Conservation (phyloP, 2,797 vertebrate genomes). For the Coregonus sp. region DNA sequence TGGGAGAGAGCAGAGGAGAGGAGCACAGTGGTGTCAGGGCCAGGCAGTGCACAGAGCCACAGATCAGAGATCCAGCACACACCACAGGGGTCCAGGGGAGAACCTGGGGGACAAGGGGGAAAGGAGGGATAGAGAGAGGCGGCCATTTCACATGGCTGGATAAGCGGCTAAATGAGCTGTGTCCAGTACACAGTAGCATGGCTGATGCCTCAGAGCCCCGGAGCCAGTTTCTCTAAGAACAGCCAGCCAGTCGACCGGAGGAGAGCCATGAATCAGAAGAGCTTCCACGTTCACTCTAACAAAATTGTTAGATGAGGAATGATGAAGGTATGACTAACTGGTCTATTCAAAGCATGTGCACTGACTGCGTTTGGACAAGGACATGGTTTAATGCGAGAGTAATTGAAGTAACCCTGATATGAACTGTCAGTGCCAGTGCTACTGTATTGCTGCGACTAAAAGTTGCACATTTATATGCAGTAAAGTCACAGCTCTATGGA, state of each 20-base stretch:
- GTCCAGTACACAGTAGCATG: constrained; percentile 27
- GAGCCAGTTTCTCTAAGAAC: constrained; percentile 17
- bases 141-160: neutral
- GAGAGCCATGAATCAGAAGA: neutral
- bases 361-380: neutral
- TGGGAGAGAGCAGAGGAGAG: constrained; percentile 21
- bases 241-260: constrained; percentile 18
- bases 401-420: neutral
- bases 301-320: neutral
- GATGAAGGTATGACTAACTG: neutral
- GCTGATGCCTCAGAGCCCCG: constrained; percentile 17
- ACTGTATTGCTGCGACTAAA: neutral
- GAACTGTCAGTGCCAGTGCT: neutral
- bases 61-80: constrained; percentile 5
- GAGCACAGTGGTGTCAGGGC: neutral
- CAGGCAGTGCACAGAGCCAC: constrained; percentile 15
- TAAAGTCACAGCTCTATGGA: neutral
- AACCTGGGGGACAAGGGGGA: neutral
- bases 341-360: neutral
- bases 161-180: constrained; percentile 37
- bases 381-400: neutral
- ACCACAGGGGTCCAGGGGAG: neutral
- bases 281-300: neutral
- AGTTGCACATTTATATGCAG: neutral
- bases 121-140: neutral